These are phyloP conservation scores for Colinus virginianus DNA, from an alignment of 2,113 vertebrate genomes.

Conservation along the genomic window DNA sequence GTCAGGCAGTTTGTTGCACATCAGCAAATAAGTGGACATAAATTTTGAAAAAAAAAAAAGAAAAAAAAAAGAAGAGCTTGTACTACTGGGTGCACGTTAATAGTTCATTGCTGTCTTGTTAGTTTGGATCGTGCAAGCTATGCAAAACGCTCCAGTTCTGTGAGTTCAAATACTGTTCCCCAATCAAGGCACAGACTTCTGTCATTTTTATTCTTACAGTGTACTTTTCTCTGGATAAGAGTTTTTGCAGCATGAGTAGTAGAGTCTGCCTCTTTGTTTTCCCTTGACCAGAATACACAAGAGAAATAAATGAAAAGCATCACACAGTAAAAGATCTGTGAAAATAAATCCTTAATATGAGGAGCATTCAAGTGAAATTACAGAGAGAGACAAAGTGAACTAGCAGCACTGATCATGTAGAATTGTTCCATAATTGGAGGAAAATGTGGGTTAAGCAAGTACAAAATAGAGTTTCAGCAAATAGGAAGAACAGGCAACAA, in stretches of 20 bases:
- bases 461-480: slow-evolving; percentile 7
- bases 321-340: neutral
- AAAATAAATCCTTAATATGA: slow-evolving; percentile 4
- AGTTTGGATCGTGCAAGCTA: neutral
- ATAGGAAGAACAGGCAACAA: neutral
- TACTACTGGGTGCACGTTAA: neutral
- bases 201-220: neutral
- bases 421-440: slow-evolving; percentile 2
- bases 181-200: neutral
- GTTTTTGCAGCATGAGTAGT: neutral
- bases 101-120: neutral
- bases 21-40: neutral
- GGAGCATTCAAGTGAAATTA: neutral
- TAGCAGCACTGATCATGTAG: neutral
- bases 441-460: slow-evolving; percentile 12
- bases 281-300: slow-evolving; percentile 1
- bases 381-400: neutral
- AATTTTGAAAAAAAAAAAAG: neutral
- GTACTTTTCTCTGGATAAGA: neutral
- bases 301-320: slow-evolving; percentile 28
- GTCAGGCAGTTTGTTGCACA: neutral
- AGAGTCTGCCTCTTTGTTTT: slow-evolving; percentile 18
- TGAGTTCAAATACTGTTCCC: neutral
- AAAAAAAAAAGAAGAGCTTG: neutral
- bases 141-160: fast-evolving